phyloP scores from a whole-genome alignment of 53 echinoderm and acorn worm species.

The Astropecten irregularis region DNA sequence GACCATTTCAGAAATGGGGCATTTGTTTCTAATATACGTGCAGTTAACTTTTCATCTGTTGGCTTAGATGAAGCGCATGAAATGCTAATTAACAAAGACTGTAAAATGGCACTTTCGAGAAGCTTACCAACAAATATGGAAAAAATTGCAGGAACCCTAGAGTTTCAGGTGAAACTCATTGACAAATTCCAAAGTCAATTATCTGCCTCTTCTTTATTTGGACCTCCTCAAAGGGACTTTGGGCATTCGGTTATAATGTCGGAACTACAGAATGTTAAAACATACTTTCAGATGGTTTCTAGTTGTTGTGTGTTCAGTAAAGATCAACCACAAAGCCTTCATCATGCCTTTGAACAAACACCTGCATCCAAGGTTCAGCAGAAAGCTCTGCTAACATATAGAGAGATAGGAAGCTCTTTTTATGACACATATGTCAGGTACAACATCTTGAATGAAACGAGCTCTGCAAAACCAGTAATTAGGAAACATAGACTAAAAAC shows the following conservation, averaged over 20 bases:
- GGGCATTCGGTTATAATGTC: conserved; percentile 45
- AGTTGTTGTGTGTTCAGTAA: conserved; percentile 18
- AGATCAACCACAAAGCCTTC: conserved; percentile 22
- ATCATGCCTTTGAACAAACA: conserved; percentile 39
- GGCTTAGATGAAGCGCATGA: no score
- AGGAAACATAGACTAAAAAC: conserved; percentile 58
- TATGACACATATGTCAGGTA: conserved; percentile 21
- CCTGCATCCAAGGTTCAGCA: conserved; percentile 45
- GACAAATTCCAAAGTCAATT: conserved; percentile 41
- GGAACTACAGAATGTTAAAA: conserved; percentile 65
- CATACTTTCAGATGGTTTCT: conserved; percentile 27
- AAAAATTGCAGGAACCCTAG: conserved; percentile 38
- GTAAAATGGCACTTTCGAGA: conserved; percentile 45
- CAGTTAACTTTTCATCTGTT: conserved; percentile 61
- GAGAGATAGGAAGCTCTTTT: conserved; percentile 47
- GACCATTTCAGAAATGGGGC: conserved; percentile 60
- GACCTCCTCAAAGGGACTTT: conserved; percentile 52
- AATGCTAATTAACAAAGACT: no score
- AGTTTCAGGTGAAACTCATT: conserved; percentile 42
- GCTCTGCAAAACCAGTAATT: conserved; percentile 38
- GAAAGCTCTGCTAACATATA: conserved; percentile 50
- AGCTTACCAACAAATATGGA: conserved; percentile 59
- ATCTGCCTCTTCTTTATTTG: background rate
- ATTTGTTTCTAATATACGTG: conserved; percentile 67
- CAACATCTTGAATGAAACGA: conserved; percentile 49